Base-by-base conservation (phyloP, 1,140 invertebrate genomes). In the Drosophila kohkoa region DNA sequence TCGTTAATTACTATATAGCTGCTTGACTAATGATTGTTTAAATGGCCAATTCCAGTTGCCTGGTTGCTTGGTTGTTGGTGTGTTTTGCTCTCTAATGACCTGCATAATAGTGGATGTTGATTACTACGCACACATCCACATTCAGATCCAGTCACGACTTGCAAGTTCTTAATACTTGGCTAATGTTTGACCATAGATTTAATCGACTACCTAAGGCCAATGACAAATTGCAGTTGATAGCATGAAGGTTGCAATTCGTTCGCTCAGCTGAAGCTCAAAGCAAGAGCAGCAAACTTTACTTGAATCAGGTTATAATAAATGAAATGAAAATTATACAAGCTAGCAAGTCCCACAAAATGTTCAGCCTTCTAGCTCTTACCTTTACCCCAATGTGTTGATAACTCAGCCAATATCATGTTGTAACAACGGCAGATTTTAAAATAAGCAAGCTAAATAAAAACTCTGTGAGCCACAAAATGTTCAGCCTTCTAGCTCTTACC, bases 21-120 rank as follows among this genome's bases (percentile, higher is more conserved):
- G 69, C 59, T 52, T 60, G 68, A 67, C 64, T 88, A 86, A 86
- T 79, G 67, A 82, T 75, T 79, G 48, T 66, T 58, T 82, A 77
- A 82, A 79, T 64, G 32, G 30, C 8, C 59, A 68, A 77, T 48
- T 32, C 51, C 51, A 43, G 55, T 70, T 62, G 20, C 20, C 20
- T 4, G 52, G 51, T n/a, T 74, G 63, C 35, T 59, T 46, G 30
- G 52, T 49, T 77, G 63, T 59, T 46, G 30, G 52, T 49, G 20
- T 25, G 46, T 69, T 74, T 55, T 74, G 35, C 57, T 20, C 5
- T 32, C 30, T 80, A 88, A 77, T 88, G 85, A 89, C 80, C 79
- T 76, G 82, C 71, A 76, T 81, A 69, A 5, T 45, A 20, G 20
- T 25, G 48, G 6, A 28, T 57, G 28, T n/a, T 20, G 7, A 43